Evolutionary conservation across 2,797 vertebrate genomes (phyloP).

Genomic region (Pantherophis vulpinus): DNA sequence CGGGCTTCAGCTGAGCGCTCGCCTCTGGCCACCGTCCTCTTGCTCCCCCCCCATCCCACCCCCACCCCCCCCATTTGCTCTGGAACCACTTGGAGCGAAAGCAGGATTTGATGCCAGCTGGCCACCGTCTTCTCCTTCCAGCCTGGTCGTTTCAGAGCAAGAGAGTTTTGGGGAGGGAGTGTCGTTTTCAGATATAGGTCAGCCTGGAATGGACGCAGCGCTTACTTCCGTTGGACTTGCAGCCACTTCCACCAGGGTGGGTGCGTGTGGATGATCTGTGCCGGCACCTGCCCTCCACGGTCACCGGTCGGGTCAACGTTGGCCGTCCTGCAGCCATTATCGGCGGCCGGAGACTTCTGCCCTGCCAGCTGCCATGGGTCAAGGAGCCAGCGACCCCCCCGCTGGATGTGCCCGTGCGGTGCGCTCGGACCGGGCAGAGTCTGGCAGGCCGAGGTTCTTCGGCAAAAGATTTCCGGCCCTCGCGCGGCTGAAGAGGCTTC

Average conservation of each 20-base stretch:
- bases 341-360: background rate
- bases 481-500: constrained; percentile 18
- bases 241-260: background rate
- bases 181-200: no score
- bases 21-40: constrained; percentile 38
- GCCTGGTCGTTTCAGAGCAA: constrained; percentile 29
- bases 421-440: constrained; percentile 29
- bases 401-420: background rate
- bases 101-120: background rate
- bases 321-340: background rate
- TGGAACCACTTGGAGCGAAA: constrained; percentile 27
- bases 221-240: background rate
- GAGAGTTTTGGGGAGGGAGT: background rate
- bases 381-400: background rate
- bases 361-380: background rate
- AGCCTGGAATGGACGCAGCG: background rate
- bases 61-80: background rate
- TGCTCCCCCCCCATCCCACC: background rate
- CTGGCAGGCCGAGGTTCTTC: no score
- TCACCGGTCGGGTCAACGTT: background rate
- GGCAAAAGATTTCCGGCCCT: background rate
- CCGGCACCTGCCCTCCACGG: background rate
- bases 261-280: no score
- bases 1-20: constrained; percentile 53
- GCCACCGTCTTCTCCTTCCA: background rate